Conservation (phyloP, 2,113 vertebrate genomes). For the Oreochromis niloticus region DNA sequence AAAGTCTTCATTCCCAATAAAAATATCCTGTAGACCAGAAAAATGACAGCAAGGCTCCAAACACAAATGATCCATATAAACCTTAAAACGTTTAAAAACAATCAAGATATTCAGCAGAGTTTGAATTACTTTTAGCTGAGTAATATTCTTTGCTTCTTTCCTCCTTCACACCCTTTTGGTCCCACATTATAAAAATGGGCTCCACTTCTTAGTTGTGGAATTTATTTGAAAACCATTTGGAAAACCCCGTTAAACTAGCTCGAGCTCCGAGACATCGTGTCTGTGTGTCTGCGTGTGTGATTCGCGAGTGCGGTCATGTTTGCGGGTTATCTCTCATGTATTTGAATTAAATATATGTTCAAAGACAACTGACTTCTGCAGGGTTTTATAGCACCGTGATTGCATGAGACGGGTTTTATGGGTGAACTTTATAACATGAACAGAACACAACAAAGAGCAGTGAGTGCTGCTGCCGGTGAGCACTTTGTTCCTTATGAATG, state of each 20-base stretch:
- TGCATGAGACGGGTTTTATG: conserved; percentile 7
- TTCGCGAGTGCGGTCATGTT: neutral
- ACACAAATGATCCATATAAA: neutral
- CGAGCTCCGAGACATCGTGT: neutral
- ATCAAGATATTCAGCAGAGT: neutral
- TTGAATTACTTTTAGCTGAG: neutral
- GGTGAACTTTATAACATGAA: conserved; percentile 4
- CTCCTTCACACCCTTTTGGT: neutral
- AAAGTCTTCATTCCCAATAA: neutral
- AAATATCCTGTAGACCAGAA: conserved; percentile 2
- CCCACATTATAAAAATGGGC: neutral
- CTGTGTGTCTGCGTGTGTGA: neutral
- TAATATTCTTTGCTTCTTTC: neutral
- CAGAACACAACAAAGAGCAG: conserved; percentile 2
- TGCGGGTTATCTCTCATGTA: neutral
- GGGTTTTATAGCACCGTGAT: neutral
- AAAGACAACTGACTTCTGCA: neutral
- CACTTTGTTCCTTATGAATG: neutral
- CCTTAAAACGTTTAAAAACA: neutral
- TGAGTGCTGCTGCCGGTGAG: neutral
- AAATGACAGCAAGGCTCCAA: neutral
- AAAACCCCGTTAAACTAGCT: neutral
- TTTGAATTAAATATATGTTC: conserved; percentile 18
- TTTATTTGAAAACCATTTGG: neutral
- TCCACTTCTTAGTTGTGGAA: neutral